Percentiles rank a stretch among this genome's conserved stretches.
phyloP scores from a whole-genome alignment of 2,797 vertebrate species.

The Pampus argenteus region DNA sequence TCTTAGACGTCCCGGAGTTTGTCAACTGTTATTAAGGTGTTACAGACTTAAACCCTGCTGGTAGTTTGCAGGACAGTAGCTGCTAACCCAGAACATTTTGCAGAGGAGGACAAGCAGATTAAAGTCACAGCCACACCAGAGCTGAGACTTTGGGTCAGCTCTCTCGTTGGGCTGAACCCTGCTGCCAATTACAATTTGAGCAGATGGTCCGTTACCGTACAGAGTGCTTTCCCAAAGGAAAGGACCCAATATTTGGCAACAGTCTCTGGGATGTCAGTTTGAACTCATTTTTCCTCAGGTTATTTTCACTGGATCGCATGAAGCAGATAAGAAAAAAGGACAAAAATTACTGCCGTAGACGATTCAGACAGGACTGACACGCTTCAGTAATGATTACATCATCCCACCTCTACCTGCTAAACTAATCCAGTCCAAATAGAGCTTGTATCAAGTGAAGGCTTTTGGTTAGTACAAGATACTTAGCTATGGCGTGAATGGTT shows the following conservation, averaged over 20 bases:
- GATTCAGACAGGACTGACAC: constrained; percentile 26
- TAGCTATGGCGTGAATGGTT: constrained; percentile 34
- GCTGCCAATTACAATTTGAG: constrained; percentile 58
- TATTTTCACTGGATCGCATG: constrained; percentile 37
- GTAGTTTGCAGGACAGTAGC: constrained; percentile 23
- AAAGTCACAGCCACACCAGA: constrained; percentile 21
- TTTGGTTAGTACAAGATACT: constrained; percentile 30
- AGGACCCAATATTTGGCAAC: constrained; percentile 66
- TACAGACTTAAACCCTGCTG: constrained; percentile 1
- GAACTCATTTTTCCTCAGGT: constrained; percentile 29
- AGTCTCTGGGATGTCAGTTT: constrained; percentile 36
- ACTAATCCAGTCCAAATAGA: constrained; percentile 20
- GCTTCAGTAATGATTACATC: constrained; percentile 49
- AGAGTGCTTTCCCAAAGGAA: constrained; percentile 53
- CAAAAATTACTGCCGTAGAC: constrained; percentile 10
- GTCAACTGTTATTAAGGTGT: constrained; percentile 19
- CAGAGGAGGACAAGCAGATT: constrained; percentile 22
- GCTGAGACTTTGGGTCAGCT: constrained; percentile 42
- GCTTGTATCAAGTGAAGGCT: constrained; percentile 27
- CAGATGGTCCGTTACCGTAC: constrained; percentile 57
- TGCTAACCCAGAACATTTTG: constrained; percentile 43
- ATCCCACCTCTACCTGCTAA: constrained; percentile 26
- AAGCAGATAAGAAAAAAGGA: constrained; percentile 17
- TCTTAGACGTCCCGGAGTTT: constrained; percentile 7
- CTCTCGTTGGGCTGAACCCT: constrained; percentile 30